Evolutionary conservation across 2,888 invertebrate genomes (phyloP).

Genomic region (Cyrtodaria siliqua): DNA sequence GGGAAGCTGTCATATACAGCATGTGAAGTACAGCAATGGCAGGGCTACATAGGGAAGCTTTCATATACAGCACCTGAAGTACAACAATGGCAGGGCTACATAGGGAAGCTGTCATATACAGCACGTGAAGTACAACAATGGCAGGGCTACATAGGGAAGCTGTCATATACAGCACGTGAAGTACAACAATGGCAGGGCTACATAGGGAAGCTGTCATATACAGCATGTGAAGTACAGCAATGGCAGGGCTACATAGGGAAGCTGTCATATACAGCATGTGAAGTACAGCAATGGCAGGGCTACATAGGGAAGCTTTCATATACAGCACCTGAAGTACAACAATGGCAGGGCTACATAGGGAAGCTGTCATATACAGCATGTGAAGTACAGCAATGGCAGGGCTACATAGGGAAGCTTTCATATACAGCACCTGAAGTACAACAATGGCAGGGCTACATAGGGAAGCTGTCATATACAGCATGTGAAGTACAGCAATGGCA

Average conservation of each 20-base stretch:
- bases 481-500: conserved; percentile 68
- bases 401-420: no score
- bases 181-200: no score
- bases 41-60: conserved; percentile 68
- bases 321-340: conserved; percentile 69
- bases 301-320: conserved; percentile 63
- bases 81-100: no score
- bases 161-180: no score
- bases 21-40: conserved; percentile 43
- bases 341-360: conserved; percentile 60
- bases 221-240: no score
- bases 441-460: conserved; percentile 61
- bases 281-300: conserved; percentile 42
- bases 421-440: conserved; percentile 23
- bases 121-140: no score
- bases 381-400: conserved; percentile 39
- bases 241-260: no score
- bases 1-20: no score
- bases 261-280: no score
- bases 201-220: no score
- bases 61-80: conserved; percentile 72
- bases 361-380: conserved; percentile 70
- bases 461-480: conserved; percentile 71
- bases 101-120: no score
- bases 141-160: no score